Evolutionary conservation across 92 coral and sea anemone species (phyloP), one percentile per base, ranked within the genome.

Genomic region (Porites cylindrica): DNA sequence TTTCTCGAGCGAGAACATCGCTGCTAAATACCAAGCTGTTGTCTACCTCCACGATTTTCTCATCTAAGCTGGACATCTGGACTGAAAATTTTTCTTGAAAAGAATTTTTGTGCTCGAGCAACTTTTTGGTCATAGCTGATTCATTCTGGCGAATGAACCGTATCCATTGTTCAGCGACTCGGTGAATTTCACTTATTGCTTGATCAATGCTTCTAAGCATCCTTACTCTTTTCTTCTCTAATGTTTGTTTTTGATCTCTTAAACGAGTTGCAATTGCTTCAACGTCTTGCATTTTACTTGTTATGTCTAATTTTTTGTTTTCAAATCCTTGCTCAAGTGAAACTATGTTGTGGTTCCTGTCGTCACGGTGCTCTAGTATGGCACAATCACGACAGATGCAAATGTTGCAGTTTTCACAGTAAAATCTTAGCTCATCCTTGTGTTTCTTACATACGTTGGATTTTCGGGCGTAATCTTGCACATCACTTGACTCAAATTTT

Each of bases 371-470:
- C 1, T 78, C 85, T 17, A 89, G 83, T 1, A 84, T 62, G 29
- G 81, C 92, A 83, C 92, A 89, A 76, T 89, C 89, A 38, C 92
- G 92, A 47, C 92, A 89, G n/a, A 89, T 84, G 50, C 81, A 71
- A 20, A 17, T 50, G 19, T 70, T 60, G 43, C 92, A 89, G n/a
- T 87, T 52, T 16, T 84, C 79, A 62, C 92, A 84, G 76, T 78
- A 84, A 62, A 76, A 84, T 24, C 71, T 65, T 3, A 63, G 32
- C 51, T 84, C 78, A 7, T 89, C 89, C 14, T 62, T 19, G 70
- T 90, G 89, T 20, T 85, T 80, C 73, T 85, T 66, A 51, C 83
- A 79, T 51, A 66, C 65, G 52, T 66, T 79, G 2, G 63, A 21
- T 18, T 50, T 66, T 12, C 83, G 61, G 12, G 64, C 83, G 73